Conservation (phyloP, 1,140 invertebrate species). For the Drosophila virilis region DNA sequence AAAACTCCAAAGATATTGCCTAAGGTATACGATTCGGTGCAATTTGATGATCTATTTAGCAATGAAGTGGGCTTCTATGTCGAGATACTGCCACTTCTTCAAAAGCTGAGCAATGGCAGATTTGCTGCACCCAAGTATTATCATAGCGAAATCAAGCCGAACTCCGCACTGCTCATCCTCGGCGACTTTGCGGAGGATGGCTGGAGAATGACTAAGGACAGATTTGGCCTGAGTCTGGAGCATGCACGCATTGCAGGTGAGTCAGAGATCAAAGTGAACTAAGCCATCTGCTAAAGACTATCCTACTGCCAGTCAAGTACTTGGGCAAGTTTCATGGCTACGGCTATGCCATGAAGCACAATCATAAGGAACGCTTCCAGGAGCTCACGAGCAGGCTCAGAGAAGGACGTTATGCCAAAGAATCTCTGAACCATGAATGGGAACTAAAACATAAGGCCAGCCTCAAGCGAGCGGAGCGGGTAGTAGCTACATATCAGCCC, state of each 20-base stretch:
- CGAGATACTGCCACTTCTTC: slow-evolving; percentile 61
- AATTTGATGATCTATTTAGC: slow-evolving; percentile 61
- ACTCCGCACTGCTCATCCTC: slow-evolving; percentile 54
- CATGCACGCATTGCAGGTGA: slow-evolving; percentile 59
- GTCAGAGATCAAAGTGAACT: not conserved
- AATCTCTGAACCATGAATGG: slow-evolving; percentile 33
- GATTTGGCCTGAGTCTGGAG: slow-evolving; percentile 44
- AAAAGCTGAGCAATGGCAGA: slow-evolving; percentile 25
- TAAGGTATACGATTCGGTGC: slow-evolving; percentile 43
- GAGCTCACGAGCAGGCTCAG: slow-evolving; percentile 40
- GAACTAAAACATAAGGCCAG: slow-evolving; percentile 14
- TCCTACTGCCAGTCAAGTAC: slow-evolving; percentile 42
- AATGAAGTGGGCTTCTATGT: slow-evolving; percentile 75
- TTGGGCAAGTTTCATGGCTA: slow-evolving; percentile 75
- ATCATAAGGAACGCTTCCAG: slow-evolving; percentile 47
- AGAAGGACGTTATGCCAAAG: slow-evolving; percentile 59
- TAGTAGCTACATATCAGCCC: slow-evolving; percentile 45
- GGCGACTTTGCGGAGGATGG: slow-evolving; percentile 62
- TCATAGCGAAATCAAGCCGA: slow-evolving; percentile 55
- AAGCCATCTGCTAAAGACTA: too few relatives aligned
- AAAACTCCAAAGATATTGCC: slow-evolving; percentile 66
- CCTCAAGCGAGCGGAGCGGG: slow-evolving; percentile 26
- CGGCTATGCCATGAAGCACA: slow-evolving; percentile 66
- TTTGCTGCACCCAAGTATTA: slow-evolving; percentile 69
- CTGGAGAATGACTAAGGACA: slow-evolving; percentile 66